Conservation (phyloP, 2,113 vertebrate species). For the Siniperca knerii region DNA sequence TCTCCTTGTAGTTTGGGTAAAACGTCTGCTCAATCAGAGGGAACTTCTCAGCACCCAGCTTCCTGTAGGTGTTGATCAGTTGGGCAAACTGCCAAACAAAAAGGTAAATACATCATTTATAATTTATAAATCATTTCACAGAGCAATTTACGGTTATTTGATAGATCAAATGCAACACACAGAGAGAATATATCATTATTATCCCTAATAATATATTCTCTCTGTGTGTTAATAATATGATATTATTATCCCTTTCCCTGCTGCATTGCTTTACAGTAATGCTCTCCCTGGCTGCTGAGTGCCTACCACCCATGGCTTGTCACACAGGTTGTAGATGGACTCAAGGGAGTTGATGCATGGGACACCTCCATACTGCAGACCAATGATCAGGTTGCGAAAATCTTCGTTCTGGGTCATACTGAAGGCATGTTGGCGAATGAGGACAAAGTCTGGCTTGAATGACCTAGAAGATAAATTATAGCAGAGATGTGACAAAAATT, state of each 20-base stretch:
- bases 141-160: background rate
- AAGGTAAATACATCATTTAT: conserved; percentile 1
- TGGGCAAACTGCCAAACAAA: conserved; percentile 92
- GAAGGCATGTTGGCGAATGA: conserved; percentile 95
- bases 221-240: too few species aligned
- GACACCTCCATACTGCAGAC: conserved; percentile 93
- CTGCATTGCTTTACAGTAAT: conserved; percentile 4
- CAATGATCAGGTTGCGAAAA: conserved; percentile 94
- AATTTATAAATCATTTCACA: background rate
- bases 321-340: conserved; percentile 96
- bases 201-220: too few species aligned
- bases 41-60: conserved; percentile 93
- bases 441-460: conserved; percentile 95
- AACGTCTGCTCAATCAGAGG: conserved; percentile 96
- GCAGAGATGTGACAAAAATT: background rate
- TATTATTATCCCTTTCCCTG: conserved; percentile 2
- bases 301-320: conserved; percentile 96
- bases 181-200: background rate
- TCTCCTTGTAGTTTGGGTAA: conserved; percentile 98
- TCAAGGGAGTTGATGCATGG: conserved; percentile 93
- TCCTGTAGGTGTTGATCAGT: conserved; percentile 92
- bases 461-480: conserved; percentile 82
- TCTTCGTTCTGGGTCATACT: conserved; percentile 97
- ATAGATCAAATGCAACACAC: background rate
- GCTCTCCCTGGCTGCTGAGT: conserved; percentile 2